Conservation (phyloP, 2,797 vertebrate species). For the Platyrinchus mystaceus region DNA sequence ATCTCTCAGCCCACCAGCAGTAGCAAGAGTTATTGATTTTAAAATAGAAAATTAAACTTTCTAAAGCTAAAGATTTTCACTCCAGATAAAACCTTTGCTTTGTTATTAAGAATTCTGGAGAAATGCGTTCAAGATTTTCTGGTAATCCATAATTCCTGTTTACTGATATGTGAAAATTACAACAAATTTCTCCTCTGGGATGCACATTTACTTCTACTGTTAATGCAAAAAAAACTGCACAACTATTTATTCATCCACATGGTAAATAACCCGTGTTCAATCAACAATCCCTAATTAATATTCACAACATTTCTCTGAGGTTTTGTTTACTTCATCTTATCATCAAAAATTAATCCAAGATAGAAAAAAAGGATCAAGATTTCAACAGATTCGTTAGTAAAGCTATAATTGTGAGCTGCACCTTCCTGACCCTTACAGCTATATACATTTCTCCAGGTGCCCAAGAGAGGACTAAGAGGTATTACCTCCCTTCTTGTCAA, state of each 20-base stretch:
- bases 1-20: neutral
- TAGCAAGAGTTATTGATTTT: neutral
- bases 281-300: neutral
- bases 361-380: neutral
- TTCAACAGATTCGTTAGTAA: neutral
- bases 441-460: neutral
- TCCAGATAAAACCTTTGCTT: neutral
- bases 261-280: neutral
- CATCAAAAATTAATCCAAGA: neutral
- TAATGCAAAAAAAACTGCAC: neutral
- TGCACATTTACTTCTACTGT: neutral
- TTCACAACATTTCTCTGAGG: neutral
- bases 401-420: neutral
- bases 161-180: neutral
- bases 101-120: neutral
- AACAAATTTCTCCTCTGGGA: neutral
- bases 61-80: neutral
- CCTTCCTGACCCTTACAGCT: neutral
- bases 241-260: neutral
- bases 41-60: neutral
- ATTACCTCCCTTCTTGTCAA: neutral
- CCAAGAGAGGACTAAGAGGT: neutral
- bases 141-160: neutral
- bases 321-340: neutral
- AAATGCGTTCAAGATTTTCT: neutral